Base-by-base conservation (phyloP, 2,113 vertebrate genomes). In the Lathamus discolor region DNA sequence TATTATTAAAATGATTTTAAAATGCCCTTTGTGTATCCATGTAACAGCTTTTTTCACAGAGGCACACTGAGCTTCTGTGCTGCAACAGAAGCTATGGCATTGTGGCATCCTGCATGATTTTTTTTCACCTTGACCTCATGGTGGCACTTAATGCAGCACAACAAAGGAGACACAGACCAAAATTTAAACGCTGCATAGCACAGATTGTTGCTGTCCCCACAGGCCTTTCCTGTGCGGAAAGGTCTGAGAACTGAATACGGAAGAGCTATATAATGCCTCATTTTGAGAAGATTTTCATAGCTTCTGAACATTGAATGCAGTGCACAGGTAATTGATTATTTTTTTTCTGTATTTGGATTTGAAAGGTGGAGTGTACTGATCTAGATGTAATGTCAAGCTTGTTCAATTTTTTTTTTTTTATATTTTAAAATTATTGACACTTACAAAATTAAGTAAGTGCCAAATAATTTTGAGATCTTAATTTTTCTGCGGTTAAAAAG, bases 1-100 rank as follows among this genome's bases (percentile, higher is more conserved):
- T 95, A 94, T 96, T 97, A 97, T 97, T 96, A 94, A 97, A 95
- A 64, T 66, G 8, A 51, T 95, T 95, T 97, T 95, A 59, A 98
- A 97, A 95, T 97, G 87, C 20, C 61, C 76, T 96, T 95, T 97
- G 75, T 95, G 57, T 93, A 83, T 97, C 97, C 96, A 28, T 94
- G 66, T 90, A 95, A 92, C 73, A 94, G 15, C 23, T 93, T 95
- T 92, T 96, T 95, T 95, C 92, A 92, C 86, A 88, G 83, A 82
- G 41, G 68, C 76, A 83, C 55, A 91, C 91, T 75, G 82, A 97
- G 70, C 43, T 91, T 46, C 88, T 96, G 37, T 46, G 70, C 84
- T 90, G 22, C 68, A 92, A 82, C 68, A 54, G 54, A 86, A 96
- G 48, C 73, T 77, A 55, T 66, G 67, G 48, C 78, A 90, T 96